These are phyloP conservation scores for Caenorhabditis wallacei DNA, from an alignment of 2,888 invertebrate species.

Conservation along the genomic window DNA sequence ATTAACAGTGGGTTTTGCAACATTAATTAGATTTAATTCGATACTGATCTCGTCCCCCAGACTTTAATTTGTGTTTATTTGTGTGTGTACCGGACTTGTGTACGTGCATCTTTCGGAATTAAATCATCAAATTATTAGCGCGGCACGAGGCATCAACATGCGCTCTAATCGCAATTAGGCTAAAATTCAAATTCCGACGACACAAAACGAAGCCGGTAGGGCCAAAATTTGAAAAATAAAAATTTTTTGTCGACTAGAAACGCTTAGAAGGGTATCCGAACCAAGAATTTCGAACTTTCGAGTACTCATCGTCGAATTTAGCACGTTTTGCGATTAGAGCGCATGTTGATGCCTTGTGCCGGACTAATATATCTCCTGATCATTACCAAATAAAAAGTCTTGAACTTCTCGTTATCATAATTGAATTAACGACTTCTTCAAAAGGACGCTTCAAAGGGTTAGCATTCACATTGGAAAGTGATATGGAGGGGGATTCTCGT, in stretches of 20 bases:
- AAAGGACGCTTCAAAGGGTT: conserved; percentile 8
- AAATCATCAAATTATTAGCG: conserved; percentile 54
- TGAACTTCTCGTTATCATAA: conserved; percentile 53
- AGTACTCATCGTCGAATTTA: no score
- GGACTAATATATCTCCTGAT: no score
- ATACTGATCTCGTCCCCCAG: conserved; percentile 27
- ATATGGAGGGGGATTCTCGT: conserved; percentile 12
- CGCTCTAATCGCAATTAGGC: no score
- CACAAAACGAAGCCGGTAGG: no score
- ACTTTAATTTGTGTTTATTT: conserved; percentile 22
- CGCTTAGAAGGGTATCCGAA: no score
- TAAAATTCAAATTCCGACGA: no score
- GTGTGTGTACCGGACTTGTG: conserved; percentile 35
- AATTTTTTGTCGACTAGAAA: no score
- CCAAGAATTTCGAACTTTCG: no score
- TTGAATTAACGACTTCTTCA: conserved; percentile 44
- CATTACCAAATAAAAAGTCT: conserved; percentile 8
- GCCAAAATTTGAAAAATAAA: no score
- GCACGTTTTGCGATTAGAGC: no score
- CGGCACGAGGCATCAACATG: no score
- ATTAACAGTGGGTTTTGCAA: conserved; percentile 20
- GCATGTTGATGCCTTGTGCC: no score
- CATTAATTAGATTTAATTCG: conserved; percentile 29
- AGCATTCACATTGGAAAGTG: conserved; percentile 16
- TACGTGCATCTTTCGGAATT: conserved; percentile 33